phyloP scores from a whole-genome alignment of 2,113 vertebrate species.

The Isurus oxyrinchus region DNA sequence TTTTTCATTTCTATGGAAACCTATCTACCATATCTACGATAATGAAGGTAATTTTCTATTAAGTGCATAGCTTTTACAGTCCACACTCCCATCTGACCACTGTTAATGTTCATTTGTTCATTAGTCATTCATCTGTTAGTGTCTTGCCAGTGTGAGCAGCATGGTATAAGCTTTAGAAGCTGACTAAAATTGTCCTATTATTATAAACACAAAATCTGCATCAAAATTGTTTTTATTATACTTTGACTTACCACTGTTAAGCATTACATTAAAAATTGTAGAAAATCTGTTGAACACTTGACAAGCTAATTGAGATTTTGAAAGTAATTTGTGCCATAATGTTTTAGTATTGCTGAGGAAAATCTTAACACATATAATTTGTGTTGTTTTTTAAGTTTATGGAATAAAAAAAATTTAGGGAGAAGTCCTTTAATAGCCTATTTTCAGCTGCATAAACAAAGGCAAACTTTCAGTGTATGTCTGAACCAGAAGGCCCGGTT shows the following conservation, averaged over 20 bases:
- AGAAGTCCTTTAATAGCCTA: no score
- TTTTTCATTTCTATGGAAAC: background rate
- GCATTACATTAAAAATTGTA: background rate
- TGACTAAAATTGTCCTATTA: background rate
- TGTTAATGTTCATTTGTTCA: background rate
- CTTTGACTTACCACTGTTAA: background rate
- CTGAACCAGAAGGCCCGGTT: background rate
- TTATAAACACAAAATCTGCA: background rate
- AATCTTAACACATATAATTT: background rate
- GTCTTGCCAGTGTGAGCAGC: background rate
- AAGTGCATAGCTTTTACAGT: background rate
- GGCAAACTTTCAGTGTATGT: background rate
- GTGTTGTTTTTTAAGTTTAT: background rate
- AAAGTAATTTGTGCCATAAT: background rate
- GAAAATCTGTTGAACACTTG: background rate
- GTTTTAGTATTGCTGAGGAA: background rate
- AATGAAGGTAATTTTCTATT: conserved; percentile 2
- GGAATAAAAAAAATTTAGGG: background rate
- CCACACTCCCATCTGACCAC: background rate
- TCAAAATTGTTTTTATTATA: background rate
- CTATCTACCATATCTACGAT: background rate
- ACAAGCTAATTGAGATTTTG: background rate
- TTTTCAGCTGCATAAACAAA: background rate
- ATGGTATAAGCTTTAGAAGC: background rate
- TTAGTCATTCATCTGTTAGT: background rate